phyloP scores from a whole-genome alignment of 2,797 vertebrate species.

The Limnodromus scolopaceus region DNA sequence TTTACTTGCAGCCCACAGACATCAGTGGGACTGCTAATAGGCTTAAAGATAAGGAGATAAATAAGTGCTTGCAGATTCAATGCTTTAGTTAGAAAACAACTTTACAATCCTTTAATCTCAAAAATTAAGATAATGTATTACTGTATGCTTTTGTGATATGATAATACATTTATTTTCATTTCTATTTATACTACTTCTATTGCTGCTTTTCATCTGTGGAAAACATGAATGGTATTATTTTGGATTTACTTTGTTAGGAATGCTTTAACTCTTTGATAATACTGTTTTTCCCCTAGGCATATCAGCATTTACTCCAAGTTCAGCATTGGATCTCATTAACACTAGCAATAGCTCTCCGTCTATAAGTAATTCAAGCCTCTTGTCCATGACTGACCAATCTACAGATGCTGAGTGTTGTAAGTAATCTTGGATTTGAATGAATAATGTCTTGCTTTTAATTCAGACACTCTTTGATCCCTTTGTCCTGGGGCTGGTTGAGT shows the following conservation, averaged over 20 bases:
- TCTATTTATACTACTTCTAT: background rate
- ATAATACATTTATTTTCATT: background rate
- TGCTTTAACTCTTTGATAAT: background rate
- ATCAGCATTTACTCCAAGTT: background rate
- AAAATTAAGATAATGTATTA: background rate
- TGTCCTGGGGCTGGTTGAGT: background rate
- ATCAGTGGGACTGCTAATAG: background rate
- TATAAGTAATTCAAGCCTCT: background rate
- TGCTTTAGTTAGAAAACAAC: background rate
- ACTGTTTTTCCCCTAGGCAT: background rate
- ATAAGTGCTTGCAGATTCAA: background rate
- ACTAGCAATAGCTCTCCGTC: background rate
- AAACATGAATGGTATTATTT: background rate
- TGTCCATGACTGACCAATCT: background rate
- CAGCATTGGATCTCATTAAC: background rate
- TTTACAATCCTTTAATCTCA: conserved; percentile 18
- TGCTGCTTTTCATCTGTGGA: background rate
- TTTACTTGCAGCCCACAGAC: background rate
- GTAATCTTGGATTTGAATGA: background rate
- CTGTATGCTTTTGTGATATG: background rate
- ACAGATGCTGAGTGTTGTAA: conserved; percentile 47
- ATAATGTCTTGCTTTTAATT: background rate
- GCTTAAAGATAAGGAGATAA: conserved; percentile 16
- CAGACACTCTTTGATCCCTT: background rate
- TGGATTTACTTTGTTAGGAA: background rate